Evolutionary conservation across 2,888 invertebrate genomes (phyloP), one percentile per base, ranked within the genome.

Genomic region (Chloroclystis v-ata): DNA sequence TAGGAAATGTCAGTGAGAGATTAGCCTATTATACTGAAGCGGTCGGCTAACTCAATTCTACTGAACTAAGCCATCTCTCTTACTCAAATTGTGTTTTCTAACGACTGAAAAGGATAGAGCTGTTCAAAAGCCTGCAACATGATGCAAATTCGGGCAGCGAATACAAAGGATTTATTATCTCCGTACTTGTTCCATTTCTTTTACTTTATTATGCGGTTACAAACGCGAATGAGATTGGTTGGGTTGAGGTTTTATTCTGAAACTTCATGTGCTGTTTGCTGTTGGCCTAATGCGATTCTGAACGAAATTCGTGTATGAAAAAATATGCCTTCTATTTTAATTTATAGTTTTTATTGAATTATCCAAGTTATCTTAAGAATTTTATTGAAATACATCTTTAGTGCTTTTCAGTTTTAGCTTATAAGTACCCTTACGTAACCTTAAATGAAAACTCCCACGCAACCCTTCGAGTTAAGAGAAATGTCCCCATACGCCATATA

Each of bases 11-110:
- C 60, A 63, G 63, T 56, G 56, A 56, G 54, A 47, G 52, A 58
- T 65, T 67, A 65, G 63, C 63, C 65, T 58, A 69, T 71, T 69
- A 72, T 67, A 63, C 63, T 65, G 64, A 66, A 59, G 54, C 53
- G 60, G 51, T 52, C 55, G 47, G 47, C 56, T 49, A 57, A 64
- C 61, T 63, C 62, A 53, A 69, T 64, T 64, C 52, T 54, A 35
- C 28, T 43, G 47, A 38, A 43, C 49, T 39, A 37, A 37, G 37
- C 40, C 29, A 47, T 50, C 49, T 32, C 47, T 37, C 50, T 59
- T 43, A 28, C 42, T 51, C 50, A 37, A 42, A 44, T 29, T 29
- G 29, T 42, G 13, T 37, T 47, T 40, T 37, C 28, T 13, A 11
- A 30, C 38, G 44, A 54, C 46, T 33, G 51, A 52, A 54, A 56